Base-by-base conservation (phyloP, 2,797 vertebrate species). In the Manis crassicaudata region DNA sequence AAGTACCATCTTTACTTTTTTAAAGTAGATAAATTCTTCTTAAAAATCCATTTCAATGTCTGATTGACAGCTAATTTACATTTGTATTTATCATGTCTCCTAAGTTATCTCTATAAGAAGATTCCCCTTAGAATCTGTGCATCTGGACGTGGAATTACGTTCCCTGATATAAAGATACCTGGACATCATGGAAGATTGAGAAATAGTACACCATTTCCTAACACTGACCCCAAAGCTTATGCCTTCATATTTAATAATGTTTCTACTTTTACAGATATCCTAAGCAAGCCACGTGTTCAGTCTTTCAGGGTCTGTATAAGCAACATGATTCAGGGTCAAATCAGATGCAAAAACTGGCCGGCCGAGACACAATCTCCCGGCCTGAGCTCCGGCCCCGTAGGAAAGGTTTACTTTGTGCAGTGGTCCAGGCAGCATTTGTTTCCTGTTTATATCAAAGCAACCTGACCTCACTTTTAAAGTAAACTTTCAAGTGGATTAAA, bases 1-100 rank as follows among this genome's bases (percentile, higher is more conserved):
- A 95, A 94, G 62, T 82, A 93, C 94, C 82, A 0, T 35, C 95
- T 95, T 95, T 50, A 83, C 76, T 92, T 58, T 96, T 98, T 96
- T 89, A 88, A 97, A 97, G 93, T 14, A 25, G 75, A 94, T 32
- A 70, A 5, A 10, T 96, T 96, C 25, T 2, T 77, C 95, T 95
- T 81, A 88, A 97, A 96, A 95, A 82, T 73, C 75, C 72, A 92
- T 92, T 94, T 97, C 87, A 81, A 76, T 43, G 35, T 90, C 85
- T 94, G 81, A 95, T 46, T 91, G 96, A 84, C 65, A 87, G 88
- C 54, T 84, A 37, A 84, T 96, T 93, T 95, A 72, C 88, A 73
- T 91, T 54, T 70, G 58, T 65, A 72, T 68, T 88, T 85, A 35
- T 79, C 43, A 7, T 1, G 11, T 88, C 77, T 75, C 77, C 68